These are phyloP conservation scores for Sanderia malayensis DNA, from an alignment of 30 jellyfish, hydroid and myxozoan genomes.

Conservation along the genomic window DNA sequence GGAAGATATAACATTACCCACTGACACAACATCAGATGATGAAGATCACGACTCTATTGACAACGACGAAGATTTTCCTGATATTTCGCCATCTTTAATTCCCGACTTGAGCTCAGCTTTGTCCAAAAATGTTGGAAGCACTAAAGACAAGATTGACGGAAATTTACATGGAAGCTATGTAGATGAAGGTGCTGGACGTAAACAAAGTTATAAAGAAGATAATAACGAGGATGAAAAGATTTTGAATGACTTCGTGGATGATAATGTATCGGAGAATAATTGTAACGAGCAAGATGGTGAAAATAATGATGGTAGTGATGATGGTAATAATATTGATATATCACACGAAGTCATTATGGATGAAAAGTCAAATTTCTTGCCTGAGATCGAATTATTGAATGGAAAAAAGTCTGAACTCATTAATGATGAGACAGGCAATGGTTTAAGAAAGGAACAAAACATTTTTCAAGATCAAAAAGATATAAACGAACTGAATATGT, in stretches of 20 bases:
- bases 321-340: not conserved
- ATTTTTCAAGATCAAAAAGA: not conserved
- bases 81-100: slow-evolving; percentile 39
- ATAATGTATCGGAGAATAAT: too few species aligned
- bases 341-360: not conserved
- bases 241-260: not conserved
- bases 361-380: not conserved
- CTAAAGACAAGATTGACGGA: not conserved
- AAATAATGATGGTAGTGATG: not conserved
- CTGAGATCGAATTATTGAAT: not conserved
- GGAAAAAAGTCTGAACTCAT: too few species aligned
- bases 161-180: not conserved
- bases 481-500: not conserved
- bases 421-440: too few species aligned
- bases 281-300: too few species aligned
- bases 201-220: not conserved
- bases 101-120: slow-evolving; percentile 44
- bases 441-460: too few species aligned
- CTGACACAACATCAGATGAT: not conserved
- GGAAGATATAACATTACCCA: slow-evolving; percentile 20
- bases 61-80: slow-evolving; percentile 34
- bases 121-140: slow-evolving; percentile 1
- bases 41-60: not conserved
- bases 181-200: not conserved
- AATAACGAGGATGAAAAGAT: too few species aligned